Base-by-base conservation (phyloP, 2,113 vertebrate genomes). In the Brachyhypopomus gauderio region DNA sequence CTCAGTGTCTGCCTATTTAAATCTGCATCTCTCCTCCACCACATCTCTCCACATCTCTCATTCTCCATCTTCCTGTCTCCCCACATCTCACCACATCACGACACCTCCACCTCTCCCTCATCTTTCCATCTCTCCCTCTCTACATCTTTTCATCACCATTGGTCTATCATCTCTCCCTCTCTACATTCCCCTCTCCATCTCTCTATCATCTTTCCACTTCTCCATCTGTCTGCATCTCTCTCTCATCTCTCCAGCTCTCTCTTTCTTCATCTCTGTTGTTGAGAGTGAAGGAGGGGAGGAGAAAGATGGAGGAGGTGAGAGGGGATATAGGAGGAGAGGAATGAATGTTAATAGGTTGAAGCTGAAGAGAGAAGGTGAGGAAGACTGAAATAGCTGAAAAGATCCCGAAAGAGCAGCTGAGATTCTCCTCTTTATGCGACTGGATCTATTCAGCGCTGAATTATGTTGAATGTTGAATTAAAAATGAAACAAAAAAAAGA, bases 211-310 rank as follows among this genome's bases (percentile, higher is more conserved):
- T 77, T 76, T 63, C 75, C 64, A 86, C 73, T 75, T 72, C 70
- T 78, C 22, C 76, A 63, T 14, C 45, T 52, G 11, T 14, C 45
- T 14, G 12, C 41, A 45, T 45, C 41, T 45, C 12, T 75, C 79
- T 83, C 64, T 79, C 9, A 62, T 2, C 3, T 34, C 36, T 58
- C 9, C 14, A 11, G 83, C 64, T 36, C 56, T 63, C 63, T 82
- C 79, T 73, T 58, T 52, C 45, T 52, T 52, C 45, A 12, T 11
- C 63, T 59, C 73, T 69, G 73, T 55, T 64, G 77, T 74, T 78
- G 78, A 87, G 79, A 79, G 83, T 64, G 76, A 78, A 75, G 81
- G 0, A 86, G 78, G 41, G 45, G 12, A 52, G 73, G 19, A 36
- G 55, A 80, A 38, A 36, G 16, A 11, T 14, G 23, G 23, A 75